Conservation (phyloP, 2,888 invertebrate genomes). For the Gortyna flavago region DNA sequence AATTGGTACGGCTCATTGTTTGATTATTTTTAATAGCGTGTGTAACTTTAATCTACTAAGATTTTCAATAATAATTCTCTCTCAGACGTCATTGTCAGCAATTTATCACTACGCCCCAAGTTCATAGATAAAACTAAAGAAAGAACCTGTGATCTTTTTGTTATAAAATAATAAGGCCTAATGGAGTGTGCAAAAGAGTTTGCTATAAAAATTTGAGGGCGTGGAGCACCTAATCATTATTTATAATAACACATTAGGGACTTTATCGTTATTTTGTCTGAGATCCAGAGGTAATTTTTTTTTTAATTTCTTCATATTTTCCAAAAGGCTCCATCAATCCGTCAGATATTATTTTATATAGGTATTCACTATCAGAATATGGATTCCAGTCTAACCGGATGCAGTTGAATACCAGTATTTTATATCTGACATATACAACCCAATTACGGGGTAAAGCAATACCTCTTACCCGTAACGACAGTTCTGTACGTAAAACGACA, state of each 20-base stretch:
- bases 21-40: neutral
- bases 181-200: slow-evolving; percentile 34
- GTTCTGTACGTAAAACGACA: neutral
- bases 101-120: neutral
- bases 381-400: neutral
- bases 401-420: neutral
- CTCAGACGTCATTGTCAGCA: neutral
- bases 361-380: no score
- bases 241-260: slow-evolving; percentile 33
- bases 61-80: neutral
- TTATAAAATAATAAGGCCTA: slow-evolving; percentile 24
- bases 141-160: slow-evolving; percentile 26
- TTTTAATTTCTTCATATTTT: no score
- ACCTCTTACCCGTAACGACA: neutral
- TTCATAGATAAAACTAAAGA: neutral
- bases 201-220: slow-evolving; percentile 16
- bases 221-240: slow-evolving; percentile 35
- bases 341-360: no score
- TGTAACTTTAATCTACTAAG: neutral
- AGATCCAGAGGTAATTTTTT: slow-evolving; percentile 29
- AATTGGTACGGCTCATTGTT: neutral
- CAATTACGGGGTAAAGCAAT: neutral
- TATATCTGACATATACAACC: neutral
- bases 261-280: neutral
- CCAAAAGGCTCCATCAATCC: no score